phyloP scores from a whole-genome alignment of 2,113 vertebrate species.

The Pithys albifrons region DNA sequence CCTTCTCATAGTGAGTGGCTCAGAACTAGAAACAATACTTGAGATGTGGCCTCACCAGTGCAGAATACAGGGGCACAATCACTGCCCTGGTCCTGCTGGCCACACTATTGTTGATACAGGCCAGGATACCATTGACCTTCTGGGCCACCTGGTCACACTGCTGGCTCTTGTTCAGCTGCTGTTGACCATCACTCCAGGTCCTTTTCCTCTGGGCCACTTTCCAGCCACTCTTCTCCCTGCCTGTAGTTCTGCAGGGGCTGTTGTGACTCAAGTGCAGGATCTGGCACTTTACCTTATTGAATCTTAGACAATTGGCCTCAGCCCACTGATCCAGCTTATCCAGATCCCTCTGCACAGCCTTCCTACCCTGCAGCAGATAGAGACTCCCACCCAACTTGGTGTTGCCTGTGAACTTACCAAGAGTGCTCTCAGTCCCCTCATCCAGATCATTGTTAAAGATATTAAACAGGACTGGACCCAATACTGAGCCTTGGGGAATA shows the following conservation, averaged over 20 bases:
- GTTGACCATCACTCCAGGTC: background rate
- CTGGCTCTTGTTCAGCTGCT: background rate
- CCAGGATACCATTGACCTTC: background rate
- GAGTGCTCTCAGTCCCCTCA: background rate
- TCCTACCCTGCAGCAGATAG: background rate
- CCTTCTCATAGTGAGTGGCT: background rate
- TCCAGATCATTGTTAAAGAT: background rate
- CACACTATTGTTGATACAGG: background rate
- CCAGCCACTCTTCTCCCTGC: background rate
- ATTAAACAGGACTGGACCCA: background rate
- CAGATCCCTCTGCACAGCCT: background rate
- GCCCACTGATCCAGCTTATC: background rate
- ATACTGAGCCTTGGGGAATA: background rate
- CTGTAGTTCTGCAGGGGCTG: no score
- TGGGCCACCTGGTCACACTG: background rate
- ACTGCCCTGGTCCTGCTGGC: background rate
- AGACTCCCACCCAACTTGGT: background rate
- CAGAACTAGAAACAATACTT: background rate
- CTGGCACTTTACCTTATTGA: background rate
- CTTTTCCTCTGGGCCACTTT: background rate
- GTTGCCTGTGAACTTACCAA: background rate
- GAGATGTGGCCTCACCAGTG: background rate
- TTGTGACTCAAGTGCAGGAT: background rate
- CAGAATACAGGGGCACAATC: rapidly evolving
- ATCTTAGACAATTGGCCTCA: no score